A percentile compares a stretch with the other conserved stretches of the same genome.
phyloP scores from a whole-genome alignment of 2,888 invertebrate species.

The Coleophora flavipennella region DNA sequence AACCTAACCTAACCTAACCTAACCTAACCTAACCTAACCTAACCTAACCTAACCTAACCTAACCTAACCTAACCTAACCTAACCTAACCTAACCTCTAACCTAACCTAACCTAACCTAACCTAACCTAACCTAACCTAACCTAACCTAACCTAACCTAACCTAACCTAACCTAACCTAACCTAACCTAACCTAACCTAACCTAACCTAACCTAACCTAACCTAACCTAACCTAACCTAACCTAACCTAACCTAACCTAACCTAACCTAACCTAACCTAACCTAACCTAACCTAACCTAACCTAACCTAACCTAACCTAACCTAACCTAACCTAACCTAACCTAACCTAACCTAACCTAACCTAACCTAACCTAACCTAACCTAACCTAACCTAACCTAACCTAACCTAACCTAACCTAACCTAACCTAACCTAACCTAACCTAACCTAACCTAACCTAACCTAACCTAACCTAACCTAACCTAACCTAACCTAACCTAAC shows the following conservation, averaged over 20 bases:
- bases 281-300: slow-evolving; percentile 11
- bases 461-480: slow-evolving; percentile 14
- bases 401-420: slow-evolving; percentile 17
- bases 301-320: slow-evolving; percentile 8
- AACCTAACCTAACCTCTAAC: slow-evolving; percentile 18
- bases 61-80: slow-evolving; percentile 20
- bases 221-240: slow-evolving; percentile 11
- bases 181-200: slow-evolving; percentile 13
- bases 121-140: slow-evolving; percentile 17
- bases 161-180: slow-evolving; percentile 12
- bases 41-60: slow-evolving; percentile 20
- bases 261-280: slow-evolving; percentile 14
- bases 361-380: slow-evolving; percentile 14
- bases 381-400: slow-evolving; percentile 13
- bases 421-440: slow-evolving; percentile 15
- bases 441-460: slow-evolving; percentile 17
- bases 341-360: slow-evolving; percentile 10
- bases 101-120: slow-evolving; percentile 18
- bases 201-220: slow-evolving; percentile 13
- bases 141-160: slow-evolving; percentile 17
- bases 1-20: slow-evolving; percentile 18
- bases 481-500: slow-evolving; percentile 11
- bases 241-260: slow-evolving; percentile 9
- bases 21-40: slow-evolving; percentile 18
- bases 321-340: slow-evolving; percentile 13